A percentile compares a stretch with the other conserved stretches of the same genome.
Evolutionary conservation across 2,797 vertebrate species (phyloP).

Genomic region (Enteromius fasciolatus): DNA sequence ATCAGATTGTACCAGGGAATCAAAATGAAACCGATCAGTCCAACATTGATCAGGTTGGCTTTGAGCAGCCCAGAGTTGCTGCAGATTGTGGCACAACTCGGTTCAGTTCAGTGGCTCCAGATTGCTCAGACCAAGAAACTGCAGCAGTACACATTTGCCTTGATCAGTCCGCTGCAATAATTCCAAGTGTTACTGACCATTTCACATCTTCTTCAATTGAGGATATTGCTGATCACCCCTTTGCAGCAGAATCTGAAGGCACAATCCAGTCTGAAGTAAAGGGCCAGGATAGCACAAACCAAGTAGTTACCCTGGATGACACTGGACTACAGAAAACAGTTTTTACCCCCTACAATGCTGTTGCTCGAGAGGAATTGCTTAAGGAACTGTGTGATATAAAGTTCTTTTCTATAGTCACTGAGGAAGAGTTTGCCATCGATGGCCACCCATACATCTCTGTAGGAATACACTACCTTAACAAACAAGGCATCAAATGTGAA

Average conservation of each 20-base stretch:
- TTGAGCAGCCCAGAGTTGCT: constrained; percentile 1
- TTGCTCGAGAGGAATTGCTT: constrained; percentile 75
- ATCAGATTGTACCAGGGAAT: constrained; percentile 50
- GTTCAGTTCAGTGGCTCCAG: not conserved
- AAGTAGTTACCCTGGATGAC: constrained; percentile 8
- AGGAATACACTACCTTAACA: constrained; percentile 79
- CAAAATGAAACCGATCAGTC: constrained; percentile 37
- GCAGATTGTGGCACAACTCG: not conserved
- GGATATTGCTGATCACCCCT: constrained; percentile 20
- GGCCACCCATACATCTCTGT: constrained; percentile 74
- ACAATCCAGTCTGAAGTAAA: constrained; percentile 9
- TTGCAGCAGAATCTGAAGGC: constrained; percentile 29
- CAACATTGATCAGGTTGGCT: constrained; percentile 1
- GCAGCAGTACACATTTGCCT: not conserved
- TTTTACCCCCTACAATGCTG: constrained; percentile 75
- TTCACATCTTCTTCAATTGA: constrained; percentile 7
- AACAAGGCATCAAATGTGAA: constrained; percentile 77
- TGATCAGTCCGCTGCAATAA: not conserved
- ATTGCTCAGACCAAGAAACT: not conserved
- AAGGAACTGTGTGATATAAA: constrained; percentile 80
- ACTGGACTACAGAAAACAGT: constrained; percentile 56
- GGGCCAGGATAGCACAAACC: not conserved
- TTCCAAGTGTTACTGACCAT: constrained; percentile 3
- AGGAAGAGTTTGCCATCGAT: constrained; percentile 72
- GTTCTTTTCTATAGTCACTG: constrained; percentile 79